Conservation (phyloP, 2,888 invertebrate genomes). For the Hirudinaria manillensis region DNA sequence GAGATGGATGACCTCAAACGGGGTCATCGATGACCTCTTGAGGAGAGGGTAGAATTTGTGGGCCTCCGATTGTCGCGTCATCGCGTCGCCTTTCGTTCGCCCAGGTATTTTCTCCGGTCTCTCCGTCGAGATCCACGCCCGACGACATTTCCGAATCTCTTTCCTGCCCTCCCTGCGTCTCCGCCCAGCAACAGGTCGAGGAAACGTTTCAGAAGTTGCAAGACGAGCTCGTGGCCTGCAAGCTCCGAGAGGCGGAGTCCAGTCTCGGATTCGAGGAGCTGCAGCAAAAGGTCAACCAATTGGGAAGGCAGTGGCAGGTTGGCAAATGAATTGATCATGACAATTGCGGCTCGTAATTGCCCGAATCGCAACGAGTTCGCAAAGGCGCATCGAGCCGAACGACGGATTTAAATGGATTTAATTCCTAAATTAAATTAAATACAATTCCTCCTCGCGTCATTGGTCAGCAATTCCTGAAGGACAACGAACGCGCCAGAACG, state of each 20-base stretch:
- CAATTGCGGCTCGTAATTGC: not conserved
- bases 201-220: constrained; percentile 77
- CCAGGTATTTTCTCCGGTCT: not conserved
- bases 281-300: constrained; percentile 47
- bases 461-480: constrained; percentile 27
- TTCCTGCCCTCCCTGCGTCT: too few relatives aligned
- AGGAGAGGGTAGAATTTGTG: too few relatives aligned
- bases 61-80: too few relatives aligned
- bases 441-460: too few relatives aligned
- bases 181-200: constrained; percentile 1
- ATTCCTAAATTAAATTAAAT: too few relatives aligned
- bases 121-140: not conserved
- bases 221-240: constrained; percentile 94
- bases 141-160: too few relatives aligned
- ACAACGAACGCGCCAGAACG: constrained; percentile 25
- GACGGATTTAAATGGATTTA: too few relatives aligned
- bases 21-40: too few relatives aligned
- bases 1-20: too few relatives aligned
- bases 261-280: constrained; percentile 90
- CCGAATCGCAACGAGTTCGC: not conserved
- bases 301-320: constrained; percentile 43
- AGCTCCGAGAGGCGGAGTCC: constrained; percentile 92
- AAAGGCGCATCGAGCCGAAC: too few relatives aligned
- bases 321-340: not conserved
- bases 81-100: too few relatives aligned